phyloP scores from a whole-genome alignment of 2,113 vertebrate genomes.

The Athene noctua region DNA sequence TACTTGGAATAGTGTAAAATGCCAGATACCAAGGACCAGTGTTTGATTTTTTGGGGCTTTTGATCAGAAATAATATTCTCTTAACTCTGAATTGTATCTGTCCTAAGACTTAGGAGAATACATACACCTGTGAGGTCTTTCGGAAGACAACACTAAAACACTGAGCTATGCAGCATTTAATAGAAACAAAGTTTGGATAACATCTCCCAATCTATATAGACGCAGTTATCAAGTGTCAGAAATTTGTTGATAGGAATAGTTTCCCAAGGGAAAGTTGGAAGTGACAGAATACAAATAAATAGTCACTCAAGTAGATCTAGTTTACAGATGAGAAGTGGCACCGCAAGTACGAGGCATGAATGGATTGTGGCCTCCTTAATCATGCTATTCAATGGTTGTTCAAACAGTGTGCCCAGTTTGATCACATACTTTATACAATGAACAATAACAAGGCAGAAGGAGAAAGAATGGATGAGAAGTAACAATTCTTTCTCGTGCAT shows the following conservation, averaged over 20 bases:
- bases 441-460: neutral
- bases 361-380: neutral
- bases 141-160: neutral
- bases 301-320: neutral
- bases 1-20: neutral
- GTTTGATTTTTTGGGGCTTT: neutral
- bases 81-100: neutral
- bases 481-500: neutral
- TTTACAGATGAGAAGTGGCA: neutral
- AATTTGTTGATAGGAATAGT: neutral
- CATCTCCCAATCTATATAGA: neutral
- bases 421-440: neutral
- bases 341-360: neutral
- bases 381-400: neutral
- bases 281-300: neutral
- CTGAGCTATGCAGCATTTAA: neutral
- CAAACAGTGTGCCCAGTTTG: neutral
- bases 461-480: neutral
- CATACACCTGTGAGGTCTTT: neutral
- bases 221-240: neutral
- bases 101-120: neutral
- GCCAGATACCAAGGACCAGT: neutral
- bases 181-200: neutral
- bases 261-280: neutral
- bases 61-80: neutral